A percentile compares a stretch with the other conserved stretches of the same genome.
Conservation (phyloP, 2,797 vertebrate genomes). For the Hyperoplus lanceolatus region DNA sequence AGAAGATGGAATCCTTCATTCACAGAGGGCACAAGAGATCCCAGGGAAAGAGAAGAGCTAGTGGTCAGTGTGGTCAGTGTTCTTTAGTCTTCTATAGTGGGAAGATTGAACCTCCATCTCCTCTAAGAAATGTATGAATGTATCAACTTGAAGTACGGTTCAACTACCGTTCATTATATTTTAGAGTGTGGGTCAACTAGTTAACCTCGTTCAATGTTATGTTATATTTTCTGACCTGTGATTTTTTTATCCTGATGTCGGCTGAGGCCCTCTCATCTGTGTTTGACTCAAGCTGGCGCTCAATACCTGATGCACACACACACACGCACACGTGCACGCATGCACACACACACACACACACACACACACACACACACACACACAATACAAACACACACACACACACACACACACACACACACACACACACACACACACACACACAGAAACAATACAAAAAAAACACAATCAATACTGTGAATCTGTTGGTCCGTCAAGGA, state of each 20-base stretch:
- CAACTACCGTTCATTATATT: neutral
- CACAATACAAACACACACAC: neutral
- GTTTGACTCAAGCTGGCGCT: constrained; percentile 91
- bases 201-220: neutral
- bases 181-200: neutral
- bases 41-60: too few relatives aligned
- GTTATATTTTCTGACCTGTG: constrained; percentile 86
- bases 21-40: too few relatives aligned
- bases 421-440: neutral
- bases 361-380: neutral
- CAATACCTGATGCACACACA: constrained; percentile 85
- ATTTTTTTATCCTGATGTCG: constrained; percentile 94
- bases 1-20: too few relatives aligned
- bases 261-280: constrained; percentile 89
- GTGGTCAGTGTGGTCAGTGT: too few relatives aligned
- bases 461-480: neutral
- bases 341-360: constrained; percentile 19
- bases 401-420: neutral
- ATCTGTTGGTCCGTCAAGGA: neutral
- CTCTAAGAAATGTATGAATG: neutral
- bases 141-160: neutral
- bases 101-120: neutral
- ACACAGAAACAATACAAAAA: neutral
- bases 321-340: constrained; percentile 20
- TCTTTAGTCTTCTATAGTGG: too few relatives aligned